Evolutionary conservation across 2,797 vertebrate genomes (phyloP).

Genomic region (Alauda arvensis): DNA sequence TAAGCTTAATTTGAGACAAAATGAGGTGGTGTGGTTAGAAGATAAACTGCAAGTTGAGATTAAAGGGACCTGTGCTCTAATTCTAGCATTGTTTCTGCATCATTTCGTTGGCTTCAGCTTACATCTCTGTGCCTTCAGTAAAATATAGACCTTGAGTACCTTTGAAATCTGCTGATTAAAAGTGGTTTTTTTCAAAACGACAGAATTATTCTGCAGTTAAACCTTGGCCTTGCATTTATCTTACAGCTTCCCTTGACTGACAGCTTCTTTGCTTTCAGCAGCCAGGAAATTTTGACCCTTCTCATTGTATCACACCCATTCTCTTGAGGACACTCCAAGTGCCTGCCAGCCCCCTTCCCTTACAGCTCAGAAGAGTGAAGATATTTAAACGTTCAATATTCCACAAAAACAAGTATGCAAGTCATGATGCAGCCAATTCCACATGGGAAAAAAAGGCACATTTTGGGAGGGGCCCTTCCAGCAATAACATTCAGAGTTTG

Average conservation of each 20-base stretch:
- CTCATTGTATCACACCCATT: neutral
- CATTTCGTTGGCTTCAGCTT: neutral
- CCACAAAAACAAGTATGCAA: slow-evolving; percentile 21
- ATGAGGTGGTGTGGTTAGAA: neutral
- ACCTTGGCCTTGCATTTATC: neutral
- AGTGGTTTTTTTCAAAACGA: neutral
- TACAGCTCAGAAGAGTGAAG: neutral
- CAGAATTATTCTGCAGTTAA: neutral
- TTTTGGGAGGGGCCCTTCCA: neutral
- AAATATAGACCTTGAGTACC: neutral
- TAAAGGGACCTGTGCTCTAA: neutral
- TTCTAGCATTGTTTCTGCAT: neutral
- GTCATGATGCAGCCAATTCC: neutral
- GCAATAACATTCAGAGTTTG: neutral
- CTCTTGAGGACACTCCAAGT: neutral
- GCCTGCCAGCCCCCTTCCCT: neutral
- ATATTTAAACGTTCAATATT: slow-evolving; percentile 9
- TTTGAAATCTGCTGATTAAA: neutral
- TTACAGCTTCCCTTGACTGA: neutral
- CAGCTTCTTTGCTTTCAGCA: neutral
- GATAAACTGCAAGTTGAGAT: neutral
- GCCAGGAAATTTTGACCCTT: slow-evolving; percentile 28
- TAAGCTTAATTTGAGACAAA: neutral
- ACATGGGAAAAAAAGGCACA: neutral
- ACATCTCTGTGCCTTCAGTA: neutral